Percentiles rank a stretch among this genome's conserved stretches.
These are phyloP conservation scores for Hoplodrina ambigua DNA, from an alignment of 2,888 invertebrate genomes.

Conservation along the genomic window DNA sequence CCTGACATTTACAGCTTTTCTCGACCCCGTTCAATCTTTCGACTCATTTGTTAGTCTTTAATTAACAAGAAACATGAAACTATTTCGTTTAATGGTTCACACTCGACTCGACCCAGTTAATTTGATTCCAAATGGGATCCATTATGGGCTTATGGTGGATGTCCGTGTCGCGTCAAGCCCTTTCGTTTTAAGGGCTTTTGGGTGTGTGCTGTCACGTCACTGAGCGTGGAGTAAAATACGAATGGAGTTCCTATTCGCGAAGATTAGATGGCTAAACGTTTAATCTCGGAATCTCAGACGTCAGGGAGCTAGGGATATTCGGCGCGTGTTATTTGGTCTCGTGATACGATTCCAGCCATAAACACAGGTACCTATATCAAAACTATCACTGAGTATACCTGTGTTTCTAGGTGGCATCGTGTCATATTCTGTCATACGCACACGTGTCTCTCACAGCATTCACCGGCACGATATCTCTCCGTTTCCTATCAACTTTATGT, in stretches of 20 bases:
- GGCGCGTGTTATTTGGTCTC: background rate
- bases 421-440: no score
- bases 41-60: constrained; percentile 47
- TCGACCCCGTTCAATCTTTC: constrained; percentile 29
- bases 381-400: no score
- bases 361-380: no score
- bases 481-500: constrained; percentile 8
- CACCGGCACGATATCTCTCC: background rate
- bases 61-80: constrained; percentile 55
- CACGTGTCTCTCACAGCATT: background rate
- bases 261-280: background rate
- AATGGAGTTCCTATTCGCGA: constrained; percentile 13
- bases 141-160: constrained; percentile 62
- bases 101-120: constrained; percentile 65
- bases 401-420: no score
- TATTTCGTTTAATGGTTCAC: constrained; percentile 57
- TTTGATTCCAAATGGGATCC: constrained; percentile 68
- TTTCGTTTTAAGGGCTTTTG: constrained; percentile 65
- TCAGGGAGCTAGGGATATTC: no score
- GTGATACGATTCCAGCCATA: background rate
- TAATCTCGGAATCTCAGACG: no score
- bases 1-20: constrained; percentile 40
- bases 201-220: constrained; percentile 46
- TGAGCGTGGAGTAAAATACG: constrained; percentile 8
- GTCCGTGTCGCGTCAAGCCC: constrained; percentile 60